These are phyloP conservation scores for Zeus faber DNA, from an alignment of 2,113 vertebrate species.

Conservation along the genomic window DNA sequence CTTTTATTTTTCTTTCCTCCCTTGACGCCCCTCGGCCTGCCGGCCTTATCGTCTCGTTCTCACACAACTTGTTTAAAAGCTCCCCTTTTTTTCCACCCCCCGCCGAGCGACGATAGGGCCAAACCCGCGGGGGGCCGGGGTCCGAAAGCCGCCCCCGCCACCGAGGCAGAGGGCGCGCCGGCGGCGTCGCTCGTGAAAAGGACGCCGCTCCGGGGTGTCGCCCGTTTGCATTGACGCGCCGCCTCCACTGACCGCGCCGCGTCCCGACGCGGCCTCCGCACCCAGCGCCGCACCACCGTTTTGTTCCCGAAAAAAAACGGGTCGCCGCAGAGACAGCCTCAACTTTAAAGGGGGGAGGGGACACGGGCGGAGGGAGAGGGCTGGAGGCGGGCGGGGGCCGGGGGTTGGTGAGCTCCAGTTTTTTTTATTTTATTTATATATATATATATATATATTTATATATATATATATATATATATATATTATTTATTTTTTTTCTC, in stretches of 20 bases:
- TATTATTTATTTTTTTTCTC: conserved; percentile 30
- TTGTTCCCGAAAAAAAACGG: conserved; percentile 49
- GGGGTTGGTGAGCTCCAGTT: not conserved
- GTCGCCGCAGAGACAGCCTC: conserved; percentile 42
- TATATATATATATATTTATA: no score
- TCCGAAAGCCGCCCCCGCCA: conserved; percentile 54
- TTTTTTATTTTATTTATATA: no score
- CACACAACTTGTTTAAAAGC: conserved; percentile 56
- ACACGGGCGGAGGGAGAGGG: not conserved
- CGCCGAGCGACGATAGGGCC: conserved; percentile 63
- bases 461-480: no score
- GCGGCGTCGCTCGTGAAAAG: conserved; percentile 72
- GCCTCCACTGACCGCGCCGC: conserved; percentile 60
- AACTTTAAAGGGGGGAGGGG: conserved; percentile 27
- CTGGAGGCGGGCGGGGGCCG: not conserved
- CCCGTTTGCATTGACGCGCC: conserved; percentile 71
- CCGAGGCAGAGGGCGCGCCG: conserved; percentile 55
- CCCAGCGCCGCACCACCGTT: conserved; percentile 48
- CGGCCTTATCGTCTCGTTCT: conserved; percentile 36
- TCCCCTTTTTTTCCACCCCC: conserved; percentile 55
- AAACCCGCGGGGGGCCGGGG: conserved; percentile 54
- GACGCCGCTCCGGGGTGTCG: conserved; percentile 72
- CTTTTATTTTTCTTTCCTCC: conserved; percentile 46
- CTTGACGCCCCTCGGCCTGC: conserved; percentile 32
- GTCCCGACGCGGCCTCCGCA: conserved; percentile 62